These are phyloP conservation scores for Hirudinaria manillensis DNA, from an alignment of 2,888 invertebrate species.

Conservation along the genomic window DNA sequence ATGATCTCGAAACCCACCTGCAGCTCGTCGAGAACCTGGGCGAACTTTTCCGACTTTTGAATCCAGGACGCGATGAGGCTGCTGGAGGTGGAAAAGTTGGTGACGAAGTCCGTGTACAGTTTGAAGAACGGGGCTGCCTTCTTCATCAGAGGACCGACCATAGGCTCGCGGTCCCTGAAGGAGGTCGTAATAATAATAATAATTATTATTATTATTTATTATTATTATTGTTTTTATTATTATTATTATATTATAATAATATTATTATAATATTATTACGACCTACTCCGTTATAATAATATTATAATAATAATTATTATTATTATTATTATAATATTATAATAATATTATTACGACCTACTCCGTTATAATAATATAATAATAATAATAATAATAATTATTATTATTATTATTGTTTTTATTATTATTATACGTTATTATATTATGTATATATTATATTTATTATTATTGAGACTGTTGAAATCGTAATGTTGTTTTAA, in stretches of 20 bases:
- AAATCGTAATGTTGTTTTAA: too few species aligned
- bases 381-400: too few species aligned
- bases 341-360: too few species aligned
- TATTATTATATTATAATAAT: too few species aligned
- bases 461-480: background rate
- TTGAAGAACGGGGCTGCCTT: constrained; percentile 40
- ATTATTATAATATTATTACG: too few species aligned
- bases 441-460: background rate
- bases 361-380: too few species aligned
- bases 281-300: too few species aligned
- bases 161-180: constrained; percentile 25
- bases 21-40: constrained; percentile 33
- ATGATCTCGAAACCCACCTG: constrained; percentile 26
- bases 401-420: background rate
- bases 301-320: too few species aligned
- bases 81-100: constrained; percentile 38
- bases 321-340: too few species aligned
- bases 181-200: too few species aligned
- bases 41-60: constrained; percentile 35
- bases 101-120: constrained; percentile 41
- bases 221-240: too few species aligned
- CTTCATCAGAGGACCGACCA: constrained; percentile 38
- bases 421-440: background rate
- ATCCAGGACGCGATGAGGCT: constrained; percentile 35
- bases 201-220: too few species aligned